Percentiles rank a stretch among this genome's conserved stretches.
Evolutionary conservation across 2,113 vertebrate species (phyloP).

Genomic region (Pipa parva): DNA sequence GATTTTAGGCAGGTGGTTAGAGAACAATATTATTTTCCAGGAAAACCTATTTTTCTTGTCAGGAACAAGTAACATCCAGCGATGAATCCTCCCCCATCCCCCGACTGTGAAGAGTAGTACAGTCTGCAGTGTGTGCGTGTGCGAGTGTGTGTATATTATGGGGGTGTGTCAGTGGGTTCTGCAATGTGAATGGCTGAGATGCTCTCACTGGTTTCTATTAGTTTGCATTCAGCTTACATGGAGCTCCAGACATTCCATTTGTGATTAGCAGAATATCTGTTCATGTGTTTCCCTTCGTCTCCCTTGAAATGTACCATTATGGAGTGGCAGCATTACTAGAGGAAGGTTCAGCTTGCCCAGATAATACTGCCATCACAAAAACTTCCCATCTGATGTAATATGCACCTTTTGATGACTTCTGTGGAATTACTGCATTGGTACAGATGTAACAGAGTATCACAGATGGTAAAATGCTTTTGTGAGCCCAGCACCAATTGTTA

Average conservation of each 20-base stretch:
- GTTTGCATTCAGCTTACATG: slow-evolving; percentile 8
- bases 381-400: too few relatives aligned
- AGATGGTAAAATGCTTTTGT: too few relatives aligned
- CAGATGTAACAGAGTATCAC: too few relatives aligned
- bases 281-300: not conserved
- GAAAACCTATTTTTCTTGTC: not conserved
- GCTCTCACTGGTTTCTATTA: slow-evolving; percentile 34
- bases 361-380: too few relatives aligned
- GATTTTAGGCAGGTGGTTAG: too few relatives aligned
- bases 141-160: too few relatives aligned
- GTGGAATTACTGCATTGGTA: too few relatives aligned
- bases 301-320: not conserved
- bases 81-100: not conserved
- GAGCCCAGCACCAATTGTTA: too few relatives aligned
- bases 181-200: slow-evolving; percentile 35
- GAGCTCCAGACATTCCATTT: slow-evolving; percentile 28
- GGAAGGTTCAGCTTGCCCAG: too few relatives aligned
- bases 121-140: not conserved
- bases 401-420: too few relatives aligned
- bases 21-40: too few relatives aligned
- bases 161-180: slow-evolving; percentile 12
- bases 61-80: not conserved
- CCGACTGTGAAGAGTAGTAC: not conserved
- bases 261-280: slow-evolving; percentile 11
- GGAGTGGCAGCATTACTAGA: slow-evolving; percentile 21